These are phyloP conservation scores for Chelidonichthys spinosus DNA, from an alignment of 2,797 vertebrate species.

Conservation along the genomic window DNA sequence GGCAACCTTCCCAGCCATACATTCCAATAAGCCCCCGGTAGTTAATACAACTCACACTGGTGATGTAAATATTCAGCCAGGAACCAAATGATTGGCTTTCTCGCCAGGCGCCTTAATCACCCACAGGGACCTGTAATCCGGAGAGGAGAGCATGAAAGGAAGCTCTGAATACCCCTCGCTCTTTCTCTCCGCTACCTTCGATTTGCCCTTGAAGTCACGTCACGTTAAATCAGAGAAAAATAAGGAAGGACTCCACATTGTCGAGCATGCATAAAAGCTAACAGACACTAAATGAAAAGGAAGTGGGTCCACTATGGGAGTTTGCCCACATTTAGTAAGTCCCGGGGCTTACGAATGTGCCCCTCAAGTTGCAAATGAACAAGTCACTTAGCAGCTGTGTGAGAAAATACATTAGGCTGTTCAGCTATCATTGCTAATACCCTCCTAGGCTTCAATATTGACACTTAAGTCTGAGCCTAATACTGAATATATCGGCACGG, in stretches of 20 bases:
- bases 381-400: slow-evolving; percentile 45
- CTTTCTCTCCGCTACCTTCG: slow-evolving; percentile 49
- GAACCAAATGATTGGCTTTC: slow-evolving; percentile 70
- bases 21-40: slow-evolving; percentile 66
- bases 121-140: slow-evolving; percentile 62
- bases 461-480: slow-evolving; percentile 28
- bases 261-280: slow-evolving; percentile 52
- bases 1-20: slow-evolving; percentile 51
- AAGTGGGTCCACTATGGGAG: slow-evolving; percentile 28
- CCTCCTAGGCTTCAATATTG: slow-evolving; percentile 40
- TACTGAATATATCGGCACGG: slow-evolving; percentile 25
- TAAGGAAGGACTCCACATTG: slow-evolving; percentile 48
- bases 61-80: slow-evolving; percentile 69
- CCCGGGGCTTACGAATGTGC: slow-evolving; percentile 25
- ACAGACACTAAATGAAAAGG: slow-evolving; percentile 61
- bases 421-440: slow-evolving; percentile 45
- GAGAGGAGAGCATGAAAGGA: slow-evolving; percentile 61
- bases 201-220: slow-evolving; percentile 71
- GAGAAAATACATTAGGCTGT: slow-evolving; percentile 38
- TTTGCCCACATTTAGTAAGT: slow-evolving; percentile 47
- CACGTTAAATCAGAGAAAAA: slow-evolving; percentile 66
- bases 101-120: slow-evolving; percentile 64
- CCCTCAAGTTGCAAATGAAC: slow-evolving; percentile 51
- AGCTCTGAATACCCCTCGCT: slow-evolving; percentile 42
- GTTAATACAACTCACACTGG: slow-evolving; percentile 65